Base-by-base conservation (phyloP, 2,888 invertebrate genomes). In the Drosophila recens region DNA sequence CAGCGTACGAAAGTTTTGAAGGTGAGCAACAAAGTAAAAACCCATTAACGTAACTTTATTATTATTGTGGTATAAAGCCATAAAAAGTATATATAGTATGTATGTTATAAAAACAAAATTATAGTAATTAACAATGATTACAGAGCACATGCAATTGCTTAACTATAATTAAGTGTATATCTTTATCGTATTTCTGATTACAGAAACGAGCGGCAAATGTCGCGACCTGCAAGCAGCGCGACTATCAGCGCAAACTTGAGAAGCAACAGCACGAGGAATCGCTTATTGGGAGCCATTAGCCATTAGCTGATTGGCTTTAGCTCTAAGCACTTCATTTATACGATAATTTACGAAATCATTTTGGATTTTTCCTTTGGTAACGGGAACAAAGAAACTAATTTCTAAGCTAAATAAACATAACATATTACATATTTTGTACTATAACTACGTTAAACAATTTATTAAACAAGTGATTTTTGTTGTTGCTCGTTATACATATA, bases 201-300 rank as follows among this genome's bases (percentile, higher is more conserved):
- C 78, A 92, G 92, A 92, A 92, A 92, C 89, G 91, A 67, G 89
- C 92, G 45, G 68, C 80, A n/a, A 87, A 92, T 67, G 90, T 92
- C 72, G 90, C 91, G 67, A 66, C 87, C 71, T 91, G 90, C 87
- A 92, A 92, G 73, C 90, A 92, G 67, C 92, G 92, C 63, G 92
- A 92, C 57, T 79, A 90, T 65, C 89, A 91, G 56, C 90, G 90
- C 11, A 92, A 90, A 81, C 69, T 91, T 48, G 91, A 92, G 71
- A 91, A 90, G 69, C 91, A 91, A 72, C 91, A 90, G 65, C 91
- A 91, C 36, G 92, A 92, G 79, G 92, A 92, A 79, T 89, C 92
- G 43, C 85, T 92, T 43, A 92, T 92, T 70, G 92, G 85, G 23
- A 90, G 82, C 70, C 82, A 82, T 53, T 69, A 90, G 82, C 70